A percentile compares a stretch with the other conserved stretches of the same genome.
These are phyloP conservation scores for Protodeltote pygarga DNA, from an alignment of 2,888 invertebrate species.

Conservation along the genomic window DNA sequence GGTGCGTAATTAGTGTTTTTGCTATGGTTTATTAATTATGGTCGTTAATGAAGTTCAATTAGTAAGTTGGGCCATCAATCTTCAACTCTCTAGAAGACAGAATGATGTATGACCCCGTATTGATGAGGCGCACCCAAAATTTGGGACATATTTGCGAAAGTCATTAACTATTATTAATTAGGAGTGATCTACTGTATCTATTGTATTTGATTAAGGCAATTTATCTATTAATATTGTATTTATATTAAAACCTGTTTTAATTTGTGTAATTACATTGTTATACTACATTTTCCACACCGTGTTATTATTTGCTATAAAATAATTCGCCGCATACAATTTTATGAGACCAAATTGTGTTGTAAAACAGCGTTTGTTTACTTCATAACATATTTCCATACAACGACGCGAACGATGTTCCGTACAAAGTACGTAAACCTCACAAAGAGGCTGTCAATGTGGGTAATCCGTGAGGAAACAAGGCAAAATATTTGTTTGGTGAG, in stretches of 20 bases:
- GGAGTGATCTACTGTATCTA: constrained; percentile 2
- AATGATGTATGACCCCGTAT: constrained; percentile 67
- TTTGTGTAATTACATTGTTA: constrained; percentile 1
- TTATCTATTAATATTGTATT: too few relatives aligned
- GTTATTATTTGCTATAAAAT: constrained; percentile 11
- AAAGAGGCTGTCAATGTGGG: constrained; percentile 57
- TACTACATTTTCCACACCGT: too few relatives aligned
- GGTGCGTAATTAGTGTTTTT: constrained; percentile 58
- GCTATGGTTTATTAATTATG: constrained; percentile 59
- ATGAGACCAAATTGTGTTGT: constrained; percentile 28
- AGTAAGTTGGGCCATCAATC: constrained; percentile 69
- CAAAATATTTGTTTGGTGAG: constrained; percentile 54
- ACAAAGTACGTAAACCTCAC: constrained; percentile 51
- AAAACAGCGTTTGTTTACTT: constrained; percentile 32
- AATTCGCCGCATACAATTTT: constrained; percentile 2
- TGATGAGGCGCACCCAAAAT: constrained; percentile 55
- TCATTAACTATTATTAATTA: constrained; percentile 44
- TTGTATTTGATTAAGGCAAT: constrained; percentile 1
- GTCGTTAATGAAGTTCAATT: constrained; percentile 70
- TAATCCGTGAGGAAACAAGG: constrained; percentile 57
- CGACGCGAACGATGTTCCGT: constrained; percentile 18
- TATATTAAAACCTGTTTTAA: too few relatives aligned
- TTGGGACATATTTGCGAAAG: constrained; percentile 55
- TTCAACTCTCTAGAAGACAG: constrained; percentile 56
- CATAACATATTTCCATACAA: constrained; percentile 37